phyloP scores from a whole-genome alignment of 2,113 vertebrate genomes.

The Boleophthalmus pectinirostris region DNA sequence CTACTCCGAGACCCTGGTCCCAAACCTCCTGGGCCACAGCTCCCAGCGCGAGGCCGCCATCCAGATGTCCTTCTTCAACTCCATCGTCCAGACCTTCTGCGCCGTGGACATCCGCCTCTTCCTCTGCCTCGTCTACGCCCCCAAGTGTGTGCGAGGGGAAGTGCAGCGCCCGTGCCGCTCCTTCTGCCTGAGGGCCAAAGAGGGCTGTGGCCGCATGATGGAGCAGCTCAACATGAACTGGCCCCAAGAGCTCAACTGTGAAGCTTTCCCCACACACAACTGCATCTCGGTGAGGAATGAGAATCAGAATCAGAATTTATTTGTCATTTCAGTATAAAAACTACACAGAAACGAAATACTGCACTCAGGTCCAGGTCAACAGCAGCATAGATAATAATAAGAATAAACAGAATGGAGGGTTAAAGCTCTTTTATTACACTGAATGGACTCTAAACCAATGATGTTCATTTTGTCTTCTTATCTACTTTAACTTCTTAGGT shows the following conservation, averaged over 20 bases:
- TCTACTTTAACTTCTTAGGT: no score
- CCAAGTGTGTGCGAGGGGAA: slow-evolving; percentile 50
- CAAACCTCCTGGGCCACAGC: slow-evolving; percentile 61
- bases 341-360: no score
- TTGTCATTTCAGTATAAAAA: no score
- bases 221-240: slow-evolving; percentile 47
- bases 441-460: no score
- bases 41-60: slow-evolving; percentile 55
- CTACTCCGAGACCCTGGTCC: slow-evolving; percentile 64
- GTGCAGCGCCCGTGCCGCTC: slow-evolving; percentile 61
- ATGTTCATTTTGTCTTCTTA: no score
- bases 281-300: slow-evolving; percentile 61
- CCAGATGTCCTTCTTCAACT: slow-evolving; percentile 66
- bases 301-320: no score
- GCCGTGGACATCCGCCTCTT: slow-evolving; percentile 49
- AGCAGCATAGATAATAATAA: no score
- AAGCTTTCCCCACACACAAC: slow-evolving; percentile 61
- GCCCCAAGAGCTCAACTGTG: slow-evolving; percentile 59
- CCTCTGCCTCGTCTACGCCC: slow-evolving; percentile 64
- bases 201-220: slow-evolving; percentile 50
- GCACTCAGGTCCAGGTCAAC: no score
- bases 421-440: no score
- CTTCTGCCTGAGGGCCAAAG: slow-evolving; percentile 51
- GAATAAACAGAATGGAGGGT: no score
- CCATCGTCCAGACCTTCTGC: slow-evolving; percentile 44